Evolutionary conservation across 2,888 invertebrate genomes (phyloP).

Genomic region (Desoria tigrina): DNA sequence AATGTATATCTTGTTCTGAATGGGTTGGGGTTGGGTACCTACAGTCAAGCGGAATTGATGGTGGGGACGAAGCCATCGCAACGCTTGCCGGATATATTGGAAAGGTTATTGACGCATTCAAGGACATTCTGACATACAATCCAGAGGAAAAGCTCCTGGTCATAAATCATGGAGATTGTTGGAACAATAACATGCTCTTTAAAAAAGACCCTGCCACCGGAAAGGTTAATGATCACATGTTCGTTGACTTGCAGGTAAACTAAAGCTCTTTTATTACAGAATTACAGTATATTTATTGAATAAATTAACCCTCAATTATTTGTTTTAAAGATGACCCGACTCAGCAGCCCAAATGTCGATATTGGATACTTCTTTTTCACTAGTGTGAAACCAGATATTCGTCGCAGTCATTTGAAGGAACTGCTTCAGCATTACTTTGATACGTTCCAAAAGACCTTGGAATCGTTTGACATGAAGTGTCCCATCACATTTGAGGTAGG

Average conservation of each 20-base stretch:
- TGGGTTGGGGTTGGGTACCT: too few species aligned
- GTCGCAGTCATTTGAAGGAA: not conserved
- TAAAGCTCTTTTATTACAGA: not conserved
- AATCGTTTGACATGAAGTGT: not conserved
- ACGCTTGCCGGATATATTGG: conserved; percentile 6
- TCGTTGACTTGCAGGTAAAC: conserved; percentile 24
- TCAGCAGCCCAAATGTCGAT: conserved; percentile 30
- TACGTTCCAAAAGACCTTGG: conserved; percentile 5
- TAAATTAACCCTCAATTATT: not conserved
- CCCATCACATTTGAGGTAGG: conserved; percentile 8
- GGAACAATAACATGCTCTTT: too few species aligned
- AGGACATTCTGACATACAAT: not conserved
- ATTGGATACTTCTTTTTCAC: conserved; percentile 33
- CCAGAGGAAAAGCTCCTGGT: conserved; percentile 14
- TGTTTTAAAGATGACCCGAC: not conserved
- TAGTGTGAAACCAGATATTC: conserved; percentile 23
- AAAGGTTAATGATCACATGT: conserved; percentile 5
- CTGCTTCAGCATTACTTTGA: conserved; percentile 21
- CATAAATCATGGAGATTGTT: conserved; percentile 37
- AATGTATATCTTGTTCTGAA: not conserved
- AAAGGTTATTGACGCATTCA: not conserved
- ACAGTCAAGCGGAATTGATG: conserved; percentile 2
- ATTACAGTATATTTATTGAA: not conserved
- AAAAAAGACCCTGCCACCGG: not conserved
- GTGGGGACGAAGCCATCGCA: conserved; percentile 22